These are phyloP conservation scores for Hyphantria cunea DNA, from an alignment of 1,140 invertebrate species.

Conservation along the genomic window DNA sequence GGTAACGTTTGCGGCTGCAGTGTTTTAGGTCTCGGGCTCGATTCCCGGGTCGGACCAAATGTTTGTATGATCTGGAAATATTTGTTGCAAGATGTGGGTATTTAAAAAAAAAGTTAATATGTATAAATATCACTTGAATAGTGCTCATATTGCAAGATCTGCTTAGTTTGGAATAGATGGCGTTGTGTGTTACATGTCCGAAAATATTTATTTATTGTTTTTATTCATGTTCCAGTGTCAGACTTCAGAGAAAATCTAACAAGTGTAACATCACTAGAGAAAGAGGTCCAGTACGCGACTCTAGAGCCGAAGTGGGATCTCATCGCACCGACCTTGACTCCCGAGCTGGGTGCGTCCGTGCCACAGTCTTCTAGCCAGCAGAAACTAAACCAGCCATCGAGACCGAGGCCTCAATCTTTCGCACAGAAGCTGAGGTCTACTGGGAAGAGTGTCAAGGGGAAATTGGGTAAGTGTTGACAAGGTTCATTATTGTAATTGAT, in stretches of 20 bases:
- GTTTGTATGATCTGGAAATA: too few species aligned
- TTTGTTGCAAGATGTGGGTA: too few species aligned
- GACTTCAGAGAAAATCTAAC: constrained; percentile 84
- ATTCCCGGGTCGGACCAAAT: too few species aligned
- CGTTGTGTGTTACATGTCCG: too few species aligned
- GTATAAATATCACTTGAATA: too few species aligned
- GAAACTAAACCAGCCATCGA: constrained; percentile 83
- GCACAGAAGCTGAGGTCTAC: constrained; percentile 92
- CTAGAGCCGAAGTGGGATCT: constrained; percentile 65
- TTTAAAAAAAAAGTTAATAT: too few species aligned
- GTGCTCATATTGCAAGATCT: too few species aligned
- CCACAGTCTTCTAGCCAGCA: constrained; percentile 54
- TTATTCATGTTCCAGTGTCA: constrained; percentile 80
- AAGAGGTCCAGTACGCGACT: constrained; percentile 71
- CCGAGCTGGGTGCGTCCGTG: constrained; percentile 21
- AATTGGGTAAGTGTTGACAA: constrained; percentile 70
- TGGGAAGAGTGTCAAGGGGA: constrained; percentile 90
- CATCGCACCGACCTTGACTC: constrained; percentile 23
- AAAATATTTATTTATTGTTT: too few species aligned
- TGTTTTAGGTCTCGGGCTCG: too few species aligned
- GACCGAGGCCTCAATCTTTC: constrained; percentile 90
- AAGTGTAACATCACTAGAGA: constrained; percentile 72
- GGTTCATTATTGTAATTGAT: background rate
- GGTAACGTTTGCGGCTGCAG: too few species aligned
- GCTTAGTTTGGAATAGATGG: too few species aligned